These are phyloP conservation scores for Meleagris gallopavo DNA, from an alignment of 2,113 vertebrate species.

Conservation along the genomic window DNA sequence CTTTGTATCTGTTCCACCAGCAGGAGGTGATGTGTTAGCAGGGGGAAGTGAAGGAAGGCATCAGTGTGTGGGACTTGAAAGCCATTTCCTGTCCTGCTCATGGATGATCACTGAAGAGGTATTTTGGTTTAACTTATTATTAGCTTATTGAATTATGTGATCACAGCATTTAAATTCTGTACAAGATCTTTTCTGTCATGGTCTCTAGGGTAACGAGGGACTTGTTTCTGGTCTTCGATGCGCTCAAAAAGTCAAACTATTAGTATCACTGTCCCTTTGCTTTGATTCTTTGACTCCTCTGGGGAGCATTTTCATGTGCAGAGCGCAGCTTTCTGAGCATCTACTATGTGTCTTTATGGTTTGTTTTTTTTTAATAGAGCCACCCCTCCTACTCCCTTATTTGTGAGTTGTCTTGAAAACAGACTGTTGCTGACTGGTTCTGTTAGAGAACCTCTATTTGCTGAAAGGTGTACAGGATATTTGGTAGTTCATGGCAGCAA, in stretches of 20 bases:
- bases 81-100: neutral
- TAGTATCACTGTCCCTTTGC: constrained; percentile 27
- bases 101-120: constrained; percentile 30
- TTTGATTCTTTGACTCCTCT: constrained; percentile 53
- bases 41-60: neutral
- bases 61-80: neutral
- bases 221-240: constrained; percentile 56
- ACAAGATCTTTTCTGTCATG: constrained; percentile 57
- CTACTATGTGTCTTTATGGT: constrained; percentile 13
- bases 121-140: constrained; percentile 53
- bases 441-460: neutral
- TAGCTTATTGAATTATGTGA: constrained; percentile 62
- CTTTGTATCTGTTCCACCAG: neutral
- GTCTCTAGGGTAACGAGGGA: constrained; percentile 24
- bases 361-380: constrained; percentile 1
- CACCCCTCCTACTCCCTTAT: neutral
- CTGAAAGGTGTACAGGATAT: constrained; percentile 16
- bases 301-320: constrained; percentile 15
- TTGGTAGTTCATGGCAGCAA: neutral
- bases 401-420: neutral
- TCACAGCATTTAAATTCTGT: constrained; percentile 63
- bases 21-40: neutral
- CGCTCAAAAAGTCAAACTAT: constrained; percentile 43
- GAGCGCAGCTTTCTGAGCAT: neutral
- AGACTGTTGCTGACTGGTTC: neutral